Evolutionary conservation across 2,113 vertebrate species (phyloP).

Genomic region (Pluvianellus socialis): DNA sequence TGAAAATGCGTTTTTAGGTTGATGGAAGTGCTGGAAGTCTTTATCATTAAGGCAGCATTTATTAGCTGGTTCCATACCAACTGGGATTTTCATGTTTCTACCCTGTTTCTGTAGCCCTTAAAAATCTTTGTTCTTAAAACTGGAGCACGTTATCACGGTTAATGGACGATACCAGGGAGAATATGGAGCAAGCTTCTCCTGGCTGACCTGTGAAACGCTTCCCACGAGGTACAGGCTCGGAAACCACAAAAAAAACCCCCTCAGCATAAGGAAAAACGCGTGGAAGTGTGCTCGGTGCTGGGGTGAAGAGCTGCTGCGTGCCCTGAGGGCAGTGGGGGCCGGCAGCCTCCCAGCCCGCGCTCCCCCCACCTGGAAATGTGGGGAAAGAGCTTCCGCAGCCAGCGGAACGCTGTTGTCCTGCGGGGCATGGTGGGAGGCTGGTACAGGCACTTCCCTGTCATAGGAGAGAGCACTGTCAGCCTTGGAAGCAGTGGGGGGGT

Average conservation of each 20-base stretch:
- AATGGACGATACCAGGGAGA: accelerated
- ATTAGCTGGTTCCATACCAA: neutral
- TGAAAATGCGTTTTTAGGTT: neutral
- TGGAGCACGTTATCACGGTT: accelerated
- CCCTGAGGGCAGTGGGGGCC: neutral
- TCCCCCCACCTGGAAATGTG: no score
- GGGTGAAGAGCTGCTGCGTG: neutral
- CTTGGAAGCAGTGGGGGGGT: neutral
- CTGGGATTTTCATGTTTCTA: neutral
- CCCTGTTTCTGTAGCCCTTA: neutral
- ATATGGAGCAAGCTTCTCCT: accelerated
- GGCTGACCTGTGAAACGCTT: neutral
- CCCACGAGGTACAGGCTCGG: accelerated
- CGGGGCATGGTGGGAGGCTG: neutral
- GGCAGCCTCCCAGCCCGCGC: neutral
- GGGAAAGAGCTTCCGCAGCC: no score
- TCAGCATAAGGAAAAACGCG: no score
- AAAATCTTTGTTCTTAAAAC: neutral
- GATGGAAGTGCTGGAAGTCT: neutral
- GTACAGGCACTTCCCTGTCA: accelerated
- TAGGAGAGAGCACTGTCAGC: accelerated
- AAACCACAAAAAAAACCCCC: no score
- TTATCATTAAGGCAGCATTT: neutral
- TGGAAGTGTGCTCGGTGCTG: accelerated
- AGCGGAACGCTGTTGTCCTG: no score